Base-by-base conservation (phyloP, 2,888 invertebrate genomes). In the Tyria jacobaeae region DNA sequence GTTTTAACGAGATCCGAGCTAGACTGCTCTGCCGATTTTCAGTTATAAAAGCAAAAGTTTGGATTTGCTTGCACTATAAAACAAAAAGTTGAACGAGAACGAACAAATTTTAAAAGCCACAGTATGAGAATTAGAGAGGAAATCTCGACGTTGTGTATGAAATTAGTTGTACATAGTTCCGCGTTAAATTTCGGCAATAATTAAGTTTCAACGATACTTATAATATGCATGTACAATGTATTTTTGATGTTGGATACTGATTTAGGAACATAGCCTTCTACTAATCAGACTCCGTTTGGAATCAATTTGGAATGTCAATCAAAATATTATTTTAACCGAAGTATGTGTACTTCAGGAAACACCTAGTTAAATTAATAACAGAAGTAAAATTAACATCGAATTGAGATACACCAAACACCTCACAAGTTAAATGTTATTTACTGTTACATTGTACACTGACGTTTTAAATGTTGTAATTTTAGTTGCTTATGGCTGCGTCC, bases 1-100 rank as follows among this genome's bases (percentile, higher is more conserved):
- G 70, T 73, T 77, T 78, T 73, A 73, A 78, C 67, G 66, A 73
- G 78, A 68, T 61, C 64, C 15, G 68, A 72, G 69, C 60, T 64
- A 59, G 63, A 56, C 59, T 49, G 62, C 50, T 54, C 59, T 61
- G 60, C 44, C 51, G 60, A 77, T 74, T 67, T 74, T 64, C 54
- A 50, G 52, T 63, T 64, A 66, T 70, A 68, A 50, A 68, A 68
- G 68, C 65, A 64, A 73, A 76, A 75, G 66, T 74, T 76, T 35
- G 58, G 57, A 52, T 66, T 62, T 62, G 54, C 41, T 49, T 47
- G 54, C 62, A 71, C 71, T 69, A 68, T 63, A 55, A 44, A 73
- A 73, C 66, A 74, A 69, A 75, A 74, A 61, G 57, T 73, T 59
- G 6, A n/a, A n/a, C 34, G 47, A 17, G 37, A 51, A 35, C 35